Conservation (phyloP, 2,888 invertebrate species). For the Leucozona laternaria region DNA sequence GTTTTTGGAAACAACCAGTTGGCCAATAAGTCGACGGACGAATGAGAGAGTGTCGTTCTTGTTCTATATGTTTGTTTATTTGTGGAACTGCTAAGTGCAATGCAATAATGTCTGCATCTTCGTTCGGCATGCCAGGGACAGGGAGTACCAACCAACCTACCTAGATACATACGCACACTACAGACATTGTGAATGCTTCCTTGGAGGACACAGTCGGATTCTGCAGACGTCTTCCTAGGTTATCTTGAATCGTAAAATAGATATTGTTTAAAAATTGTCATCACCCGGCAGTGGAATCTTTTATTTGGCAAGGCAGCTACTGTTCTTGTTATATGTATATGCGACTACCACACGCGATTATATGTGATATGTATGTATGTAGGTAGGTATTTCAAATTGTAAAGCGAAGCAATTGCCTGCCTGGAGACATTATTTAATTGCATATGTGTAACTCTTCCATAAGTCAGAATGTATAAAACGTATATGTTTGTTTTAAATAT, state of each 20-base stretch:
- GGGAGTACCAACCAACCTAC: constrained; percentile 1
- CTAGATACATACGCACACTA: neutral
- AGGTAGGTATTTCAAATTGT: neutral
- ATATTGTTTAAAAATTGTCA: constrained; percentile 54
- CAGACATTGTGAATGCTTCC: constrained; percentile 33
- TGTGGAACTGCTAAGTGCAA: constrained; percentile 56
- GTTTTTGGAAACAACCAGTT: constrained; percentile 59
- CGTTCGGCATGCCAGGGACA: constrained; percentile 36
- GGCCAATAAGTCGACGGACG: constrained; percentile 74
- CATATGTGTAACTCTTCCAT: neutral
- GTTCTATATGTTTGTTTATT: constrained; percentile 27
- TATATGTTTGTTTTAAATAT: neutral
- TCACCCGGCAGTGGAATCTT: constrained; percentile 47
- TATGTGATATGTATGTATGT: neutral
- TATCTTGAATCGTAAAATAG: constrained; percentile 31
- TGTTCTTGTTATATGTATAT: neutral
- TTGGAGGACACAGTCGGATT: constrained; percentile 47
- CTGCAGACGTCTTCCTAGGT: constrained; percentile 45
- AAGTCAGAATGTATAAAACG: neutral
- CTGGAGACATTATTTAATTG: constrained; percentile 31
- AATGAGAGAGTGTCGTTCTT: constrained; percentile 51
- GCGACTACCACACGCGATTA: constrained; percentile 59
- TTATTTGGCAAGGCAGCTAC: constrained; percentile 40
- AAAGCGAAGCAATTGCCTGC: constrained; percentile 10
- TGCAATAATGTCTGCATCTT: constrained; percentile 66